These are phyloP conservation scores for Xenentodon cancila DNA, from an alignment of 2,797 vertebrate genomes.

Conservation along the genomic window DNA sequence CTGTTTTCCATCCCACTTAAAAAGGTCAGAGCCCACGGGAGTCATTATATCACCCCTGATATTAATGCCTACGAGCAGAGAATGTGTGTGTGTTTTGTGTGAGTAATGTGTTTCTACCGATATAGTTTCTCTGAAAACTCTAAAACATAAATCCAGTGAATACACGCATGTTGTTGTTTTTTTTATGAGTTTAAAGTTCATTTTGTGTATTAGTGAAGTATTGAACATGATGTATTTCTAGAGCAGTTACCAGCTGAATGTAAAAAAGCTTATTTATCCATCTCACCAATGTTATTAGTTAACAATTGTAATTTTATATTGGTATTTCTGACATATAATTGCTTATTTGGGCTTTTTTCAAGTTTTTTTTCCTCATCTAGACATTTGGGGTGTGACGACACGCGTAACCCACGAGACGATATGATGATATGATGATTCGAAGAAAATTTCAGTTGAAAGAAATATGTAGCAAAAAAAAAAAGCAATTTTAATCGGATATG, in stretches of 20 bases:
- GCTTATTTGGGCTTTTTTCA: too few relatives aligned
- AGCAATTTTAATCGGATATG: too few relatives aligned
- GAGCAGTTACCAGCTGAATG: neutral
- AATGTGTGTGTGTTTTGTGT: conserved; percentile 48
- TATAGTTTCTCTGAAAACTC: conserved; percentile 23
- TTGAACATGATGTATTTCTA: neutral
- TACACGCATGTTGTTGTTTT: conserved; percentile 27
- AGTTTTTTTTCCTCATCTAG: too few relatives aligned
- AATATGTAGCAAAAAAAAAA: too few relatives aligned
- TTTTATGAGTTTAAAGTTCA: conserved; percentile 8
- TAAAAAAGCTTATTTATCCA: too few relatives aligned
- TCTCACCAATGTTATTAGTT: too few relatives aligned
- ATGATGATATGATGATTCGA: too few relatives aligned
- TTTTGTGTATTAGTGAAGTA: neutral
- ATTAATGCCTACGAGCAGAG: conserved; percentile 63
- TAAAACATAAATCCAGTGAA: conserved; percentile 18
- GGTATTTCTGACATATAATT: too few relatives aligned
- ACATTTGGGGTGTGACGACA: too few relatives aligned
- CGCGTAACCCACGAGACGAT: too few relatives aligned
- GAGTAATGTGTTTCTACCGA: conserved; percentile 39
- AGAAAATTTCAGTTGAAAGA: too few relatives aligned
- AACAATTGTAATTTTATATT: too few relatives aligned
- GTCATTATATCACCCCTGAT: conserved; percentile 69
- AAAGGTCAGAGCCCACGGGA: conserved; percentile 76
- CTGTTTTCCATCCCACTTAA: conserved; percentile 83